Conservation (phyloP, 2,888 invertebrate species). For the Drosophila kanekoi region DNA sequence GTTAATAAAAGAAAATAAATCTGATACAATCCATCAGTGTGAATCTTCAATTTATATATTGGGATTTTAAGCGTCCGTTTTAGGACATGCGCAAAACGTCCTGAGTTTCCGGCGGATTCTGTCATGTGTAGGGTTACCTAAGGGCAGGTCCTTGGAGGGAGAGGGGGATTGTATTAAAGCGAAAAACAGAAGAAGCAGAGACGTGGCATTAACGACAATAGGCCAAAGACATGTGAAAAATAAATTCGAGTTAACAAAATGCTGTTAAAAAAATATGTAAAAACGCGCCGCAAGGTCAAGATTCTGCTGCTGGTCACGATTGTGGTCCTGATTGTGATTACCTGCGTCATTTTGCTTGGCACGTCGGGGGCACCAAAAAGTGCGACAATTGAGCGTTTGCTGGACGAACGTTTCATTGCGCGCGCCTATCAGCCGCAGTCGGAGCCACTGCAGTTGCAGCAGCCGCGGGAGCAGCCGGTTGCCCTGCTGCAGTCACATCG, state of each 20-base stretch:
- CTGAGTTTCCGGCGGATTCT: conserved; percentile 59
- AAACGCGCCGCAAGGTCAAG: conserved; percentile 84
- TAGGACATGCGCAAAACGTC: conserved; percentile 69
- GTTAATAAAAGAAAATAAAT: not conserved
- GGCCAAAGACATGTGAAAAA: conserved; percentile 67
- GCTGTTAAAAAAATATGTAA: conserved; percentile 84
- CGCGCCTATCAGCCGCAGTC: conserved; percentile 67
- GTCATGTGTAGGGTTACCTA: conserved; percentile 12
- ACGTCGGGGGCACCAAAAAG: conserved; percentile 61
- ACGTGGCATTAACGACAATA: conserved; percentile 24
- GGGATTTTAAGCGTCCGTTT: conserved; percentile 55
- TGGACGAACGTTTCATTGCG: conserved; percentile 81
- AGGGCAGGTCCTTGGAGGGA: conserved; percentile 29
- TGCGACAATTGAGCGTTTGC: conserved; percentile 74
- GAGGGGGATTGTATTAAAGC: conserved; percentile 17
- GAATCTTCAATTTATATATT: conserved; percentile 8
- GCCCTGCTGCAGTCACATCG: conserved; percentile 67
- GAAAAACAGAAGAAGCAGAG: conserved; percentile 53
- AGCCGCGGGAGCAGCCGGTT: conserved; percentile 41
- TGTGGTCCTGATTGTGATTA: conserved; percentile 81
- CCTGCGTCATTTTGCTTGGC: conserved; percentile 80
- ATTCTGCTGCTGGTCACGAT: conserved; percentile 82
- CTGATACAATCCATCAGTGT: not conserved
- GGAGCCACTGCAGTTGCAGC: conserved; percentile 51
- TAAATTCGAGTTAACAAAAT: conserved; percentile 51